A percentile compares a stretch with the other conserved stretches of the same genome.
phyloP scores from a whole-genome alignment of 2,888 invertebrate genomes.

The Gasteruption jaculator region DNA sequence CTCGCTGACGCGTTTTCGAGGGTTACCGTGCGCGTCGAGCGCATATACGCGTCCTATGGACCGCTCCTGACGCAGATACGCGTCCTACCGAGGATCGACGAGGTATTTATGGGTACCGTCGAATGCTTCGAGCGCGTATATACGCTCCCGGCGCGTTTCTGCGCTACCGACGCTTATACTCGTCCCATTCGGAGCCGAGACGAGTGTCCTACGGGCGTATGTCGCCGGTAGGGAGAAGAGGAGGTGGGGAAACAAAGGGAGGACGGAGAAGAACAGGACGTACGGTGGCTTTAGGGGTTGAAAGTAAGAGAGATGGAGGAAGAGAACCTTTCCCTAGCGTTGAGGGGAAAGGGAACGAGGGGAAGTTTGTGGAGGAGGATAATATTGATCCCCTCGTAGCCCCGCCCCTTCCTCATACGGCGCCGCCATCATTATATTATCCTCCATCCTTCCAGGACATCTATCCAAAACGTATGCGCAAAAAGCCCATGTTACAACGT shows the following conservation, averaged over 20 bases:
- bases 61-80: too few species aligned
- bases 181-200: background rate
- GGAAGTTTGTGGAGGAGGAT: conserved; percentile 44
- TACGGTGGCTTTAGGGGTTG: conserved; percentile 12
- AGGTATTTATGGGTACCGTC: too few species aligned
- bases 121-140: too few species aligned
- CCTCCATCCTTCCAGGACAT: conserved; percentile 47
- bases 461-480: conserved; percentile 35
- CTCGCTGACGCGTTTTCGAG: too few species aligned
- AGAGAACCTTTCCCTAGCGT: conserved; percentile 12
- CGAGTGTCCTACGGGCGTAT: too few species aligned
- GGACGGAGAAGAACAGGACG: conserved; percentile 15
- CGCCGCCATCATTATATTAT: conserved; percentile 53
- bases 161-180: too few species aligned
- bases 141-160: too few species aligned
- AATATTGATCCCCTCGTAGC: conserved; percentile 52
- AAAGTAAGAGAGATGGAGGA: conserved; percentile 16
- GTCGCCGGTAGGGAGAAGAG: conserved; percentile 18
- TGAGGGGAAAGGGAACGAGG: conserved; percentile 13
- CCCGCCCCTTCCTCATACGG: conserved; percentile 49
- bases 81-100: too few species aligned
- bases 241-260: conserved; percentile 13
- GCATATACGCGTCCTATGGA: too few species aligned
- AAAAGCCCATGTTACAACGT: too few species aligned
- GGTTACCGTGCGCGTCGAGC: too few species aligned